Conservation (phyloP, 1,140 invertebrate species). For the Zaprionus camerounensis region DNA sequence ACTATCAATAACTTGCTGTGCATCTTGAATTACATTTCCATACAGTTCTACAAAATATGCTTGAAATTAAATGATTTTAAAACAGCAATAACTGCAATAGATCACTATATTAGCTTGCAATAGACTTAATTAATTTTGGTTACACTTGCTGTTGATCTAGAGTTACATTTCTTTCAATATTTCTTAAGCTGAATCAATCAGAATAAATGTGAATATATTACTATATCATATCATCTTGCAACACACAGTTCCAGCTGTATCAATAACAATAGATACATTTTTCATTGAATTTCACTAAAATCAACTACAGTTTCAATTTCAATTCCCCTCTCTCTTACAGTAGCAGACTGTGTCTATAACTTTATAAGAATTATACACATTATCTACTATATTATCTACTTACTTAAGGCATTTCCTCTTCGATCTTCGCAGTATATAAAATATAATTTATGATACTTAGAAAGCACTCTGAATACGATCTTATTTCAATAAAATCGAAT, state of each 20-base stretch:
- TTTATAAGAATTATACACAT: too few species aligned
- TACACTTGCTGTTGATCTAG: too few species aligned
- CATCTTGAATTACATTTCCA: neutral
- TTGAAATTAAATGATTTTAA: too few species aligned
- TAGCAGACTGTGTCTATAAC: neutral
- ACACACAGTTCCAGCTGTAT: neutral
- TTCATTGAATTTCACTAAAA: neutral
- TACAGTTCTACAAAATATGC: neutral
- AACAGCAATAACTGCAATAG: too few species aligned
- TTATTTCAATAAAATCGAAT: conserved; percentile 5
- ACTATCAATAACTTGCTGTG: neutral
- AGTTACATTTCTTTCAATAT: too few species aligned
- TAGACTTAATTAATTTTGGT: too few species aligned
- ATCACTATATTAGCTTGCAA: too few species aligned
- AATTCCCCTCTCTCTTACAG: neutral
- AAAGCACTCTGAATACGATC: neutral
- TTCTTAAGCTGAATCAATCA: too few species aligned
- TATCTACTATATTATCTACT: neutral
- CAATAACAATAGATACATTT: neutral
- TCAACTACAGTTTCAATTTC: neutral
- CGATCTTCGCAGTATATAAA: neutral
- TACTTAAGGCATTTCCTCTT: neutral
- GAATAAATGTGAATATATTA: too few species aligned
- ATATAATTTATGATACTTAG: neutral
- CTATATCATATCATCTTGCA: too few species aligned